These are phyloP conservation scores for Oscheius myriophilus DNA, from an alignment of 2,888 invertebrate species.

Conservation along the genomic window DNA sequence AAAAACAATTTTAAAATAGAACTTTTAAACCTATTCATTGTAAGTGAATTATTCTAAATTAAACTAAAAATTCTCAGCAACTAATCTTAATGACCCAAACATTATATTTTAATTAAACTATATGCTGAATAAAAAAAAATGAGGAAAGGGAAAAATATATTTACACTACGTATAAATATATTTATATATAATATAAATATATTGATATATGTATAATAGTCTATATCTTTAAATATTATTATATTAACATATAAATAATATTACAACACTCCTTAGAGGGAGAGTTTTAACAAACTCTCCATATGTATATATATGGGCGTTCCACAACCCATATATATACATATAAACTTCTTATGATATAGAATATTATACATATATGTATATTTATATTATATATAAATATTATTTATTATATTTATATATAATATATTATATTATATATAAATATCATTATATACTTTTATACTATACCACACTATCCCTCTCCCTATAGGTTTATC, in stretches of 20 bases:
- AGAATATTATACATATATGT: constrained; percentile 11
- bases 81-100: constrained; percentile 55
- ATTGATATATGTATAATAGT: too few relatives aligned
- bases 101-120: constrained; percentile 59
- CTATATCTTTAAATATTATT: too few relatives aligned
- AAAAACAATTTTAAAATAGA: constrained; percentile 51
- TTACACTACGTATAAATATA: constrained; percentile 1
- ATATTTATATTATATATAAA: constrained; percentile 22
- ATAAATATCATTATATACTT: too few relatives aligned
- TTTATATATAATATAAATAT: constrained; percentile 22
- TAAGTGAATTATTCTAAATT: constrained; percentile 59
- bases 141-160: background rate
- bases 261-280: too few relatives aligned
- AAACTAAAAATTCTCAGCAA: constrained; percentile 59
- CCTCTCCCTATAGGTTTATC: background rate
- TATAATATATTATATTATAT: background rate
- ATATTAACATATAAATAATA: too few relatives aligned
- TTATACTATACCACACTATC: background rate
- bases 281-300: too few relatives aligned
- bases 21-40: constrained; percentile 58
- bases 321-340: too few relatives aligned
- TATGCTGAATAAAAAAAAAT: constrained; percentile 35
- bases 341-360: constrained; percentile 21
- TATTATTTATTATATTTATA: constrained; percentile 6
- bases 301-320: too few relatives aligned